Conservation (phyloP, 2,113 vertebrate species). For the Willisornis vidua region DNA sequence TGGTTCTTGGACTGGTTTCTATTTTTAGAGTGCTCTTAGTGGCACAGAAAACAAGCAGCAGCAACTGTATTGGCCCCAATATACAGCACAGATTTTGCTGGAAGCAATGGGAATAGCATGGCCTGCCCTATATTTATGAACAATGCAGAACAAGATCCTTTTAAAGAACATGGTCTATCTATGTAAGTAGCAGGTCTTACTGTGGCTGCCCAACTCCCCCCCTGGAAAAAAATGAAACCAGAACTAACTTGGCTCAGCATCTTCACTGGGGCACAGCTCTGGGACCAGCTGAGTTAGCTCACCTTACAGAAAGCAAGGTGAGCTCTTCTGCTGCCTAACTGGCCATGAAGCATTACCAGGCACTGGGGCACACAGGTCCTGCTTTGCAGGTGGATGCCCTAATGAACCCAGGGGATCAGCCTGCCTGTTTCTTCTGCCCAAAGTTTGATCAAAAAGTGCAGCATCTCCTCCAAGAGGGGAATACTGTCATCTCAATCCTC, state of each 20-base stretch:
- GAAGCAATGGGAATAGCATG: not conserved
- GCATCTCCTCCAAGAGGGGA: not conserved
- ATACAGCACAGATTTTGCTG: not conserved
- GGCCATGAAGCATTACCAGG: not conserved
- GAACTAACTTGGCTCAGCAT: not conserved
- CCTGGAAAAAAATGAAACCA: not conserved
- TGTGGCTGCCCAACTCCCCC: not conserved
- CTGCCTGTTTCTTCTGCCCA: not conserved
- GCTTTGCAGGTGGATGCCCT: not conserved
- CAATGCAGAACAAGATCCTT: not conserved
- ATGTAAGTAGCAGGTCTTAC: not conserved
- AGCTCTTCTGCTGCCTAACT: not conserved
- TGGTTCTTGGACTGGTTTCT: conserved; percentile 41
- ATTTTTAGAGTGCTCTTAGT: conserved; percentile 28
- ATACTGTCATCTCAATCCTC: not conserved
- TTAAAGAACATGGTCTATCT: not conserved
- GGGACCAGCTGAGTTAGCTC: not conserved
- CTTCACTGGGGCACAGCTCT: not conserved
- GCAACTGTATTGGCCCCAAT: not conserved
- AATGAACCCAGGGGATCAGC: not conserved
- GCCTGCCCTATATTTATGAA: not conserved
- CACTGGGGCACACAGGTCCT: not conserved
- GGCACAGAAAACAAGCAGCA: not conserved
- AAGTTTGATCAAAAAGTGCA: not conserved
- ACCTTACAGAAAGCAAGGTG: not conserved